Conservation (phyloP, 2,797 vertebrate genomes). For the Eleutherodactylus coqui region DNA sequence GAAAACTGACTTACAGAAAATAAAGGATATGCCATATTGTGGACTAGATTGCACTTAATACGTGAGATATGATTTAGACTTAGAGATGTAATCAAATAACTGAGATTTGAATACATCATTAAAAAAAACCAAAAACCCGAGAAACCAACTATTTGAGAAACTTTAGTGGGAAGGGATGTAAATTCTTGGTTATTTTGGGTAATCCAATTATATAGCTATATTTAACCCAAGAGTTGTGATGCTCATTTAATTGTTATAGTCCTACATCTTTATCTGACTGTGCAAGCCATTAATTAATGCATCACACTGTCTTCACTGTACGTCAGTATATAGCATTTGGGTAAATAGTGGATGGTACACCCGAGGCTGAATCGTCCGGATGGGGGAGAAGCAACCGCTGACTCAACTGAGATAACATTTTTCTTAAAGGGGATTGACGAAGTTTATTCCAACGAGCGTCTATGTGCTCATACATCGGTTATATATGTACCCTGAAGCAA, state of each 20-base stretch:
- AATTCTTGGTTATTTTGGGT: slow-evolving; percentile 40
- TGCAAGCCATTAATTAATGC: slow-evolving; percentile 41
- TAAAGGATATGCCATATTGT: too few species aligned
- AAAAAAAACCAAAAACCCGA: not conserved
- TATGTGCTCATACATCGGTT: not conserved
- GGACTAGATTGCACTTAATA: too few species aligned
- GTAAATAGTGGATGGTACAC: slow-evolving; percentile 23
- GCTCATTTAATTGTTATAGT: slow-evolving; percentile 31
- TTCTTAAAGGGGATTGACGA: not conserved
- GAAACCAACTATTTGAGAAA: not conserved
- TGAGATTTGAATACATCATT: not conserved
- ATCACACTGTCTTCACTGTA: slow-evolving; percentile 45
- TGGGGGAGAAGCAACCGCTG: not conserved
- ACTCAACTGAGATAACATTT: not conserved
- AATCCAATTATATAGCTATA: slow-evolving; percentile 49
- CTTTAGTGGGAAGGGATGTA: slow-evolving; percentile 13
- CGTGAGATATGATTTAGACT: too few species aligned
- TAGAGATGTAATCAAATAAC: too few species aligned
- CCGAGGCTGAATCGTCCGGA: not conserved
- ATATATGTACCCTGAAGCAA: not conserved
- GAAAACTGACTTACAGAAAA: too few species aligned
- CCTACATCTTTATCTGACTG: slow-evolving; percentile 35
- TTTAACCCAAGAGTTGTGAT: slow-evolving; percentile 41
- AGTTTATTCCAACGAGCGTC: not conserved
- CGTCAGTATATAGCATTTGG: slow-evolving; percentile 34